phyloP scores from a whole-genome alignment of 2,888 invertebrate species.

The Electrophaes corylata region DNA sequence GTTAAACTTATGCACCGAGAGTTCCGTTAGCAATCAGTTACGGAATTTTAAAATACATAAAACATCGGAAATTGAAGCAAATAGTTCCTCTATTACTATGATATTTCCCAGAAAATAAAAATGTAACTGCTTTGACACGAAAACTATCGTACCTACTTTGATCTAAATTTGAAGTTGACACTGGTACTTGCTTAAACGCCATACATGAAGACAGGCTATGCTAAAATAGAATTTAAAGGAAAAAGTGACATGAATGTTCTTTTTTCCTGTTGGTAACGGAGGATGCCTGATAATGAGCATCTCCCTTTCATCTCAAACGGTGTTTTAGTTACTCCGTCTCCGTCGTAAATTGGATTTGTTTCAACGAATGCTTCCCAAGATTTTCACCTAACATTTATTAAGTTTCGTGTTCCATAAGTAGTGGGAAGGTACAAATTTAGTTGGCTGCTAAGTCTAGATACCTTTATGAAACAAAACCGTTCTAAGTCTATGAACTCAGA shows the following conservation, averaged over 20 bases:
- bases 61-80: too few relatives aligned
- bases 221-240: too few relatives aligned
- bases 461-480: background rate
- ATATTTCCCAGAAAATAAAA: too few relatives aligned
- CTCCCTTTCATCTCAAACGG: constrained; percentile 27
- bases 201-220: too few relatives aligned
- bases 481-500: background rate
- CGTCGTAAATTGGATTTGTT: constrained; percentile 27
- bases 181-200: too few relatives aligned
- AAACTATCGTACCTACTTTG: too few relatives aligned
- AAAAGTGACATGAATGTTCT: background rate
- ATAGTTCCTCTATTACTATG: too few relatives aligned
- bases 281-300: constrained; percentile 25
- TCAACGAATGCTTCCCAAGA: constrained; percentile 22
- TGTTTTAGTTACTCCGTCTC: constrained; percentile 17
- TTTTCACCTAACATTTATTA: constrained; percentile 25
- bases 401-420: constrained; percentile 35
- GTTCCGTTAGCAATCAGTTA: background rate
- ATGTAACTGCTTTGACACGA: too few relatives aligned
- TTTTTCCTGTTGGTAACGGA: background rate
- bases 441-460: background rate
- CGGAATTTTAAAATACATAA: background rate
- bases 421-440: background rate
- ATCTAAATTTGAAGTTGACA: background rate
- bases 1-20: background rate